Base-by-base conservation (phyloP, 2,113 vertebrate species). In the Aptenodytes forsteri region DNA sequence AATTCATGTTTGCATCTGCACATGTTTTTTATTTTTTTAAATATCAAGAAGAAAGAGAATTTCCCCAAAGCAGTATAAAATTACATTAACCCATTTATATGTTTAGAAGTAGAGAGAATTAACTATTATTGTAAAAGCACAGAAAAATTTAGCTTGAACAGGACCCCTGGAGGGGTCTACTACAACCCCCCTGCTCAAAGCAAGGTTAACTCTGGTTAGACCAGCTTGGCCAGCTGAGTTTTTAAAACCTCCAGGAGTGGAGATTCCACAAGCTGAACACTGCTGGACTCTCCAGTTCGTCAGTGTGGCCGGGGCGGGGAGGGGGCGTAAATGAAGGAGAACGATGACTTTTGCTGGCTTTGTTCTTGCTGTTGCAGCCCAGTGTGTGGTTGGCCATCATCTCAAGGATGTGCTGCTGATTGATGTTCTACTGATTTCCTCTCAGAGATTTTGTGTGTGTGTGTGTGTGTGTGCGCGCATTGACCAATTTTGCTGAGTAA, bases 391-490 rank as follows among this genome's bases (percentile, higher is more conserved):
- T 70, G 71, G 55, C 55, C 81, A 70, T 69, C 62, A 23, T 36
- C 64, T 70, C 55, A 55, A 42, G 40, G 25, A 26, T 44, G 49
- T 36, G 44, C 42, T 71, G 65, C 81, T 64, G 21, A 32, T 29
- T 40, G 29, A 21, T 19, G 26, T 56, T 55, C n/a, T 49, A 2
- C 30, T 64, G 40, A 32, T 77, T 38, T 56, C n/a, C 42, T n/a
- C 55, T 56, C 29, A 6, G 54, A 62, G n/a, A 18, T 22, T 12
- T 9, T 54, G 26, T 44, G 6, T 49, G 22, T n/a, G 7, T 12
- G 5, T 15, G 8, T 49, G 27, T 34, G 7, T 15, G 5, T 9
- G 7, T 6, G 17, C 18, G 0, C 17, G 18, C 17, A 16, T 44
- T 42, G 49, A 70, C 34, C 20, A 8, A 4, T 77, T 83, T 77